A percentile compares a stretch with the other conserved stretches of the same genome.
Evolutionary conservation across 2,888 invertebrate species (phyloP).

Genomic region (Aphidius colemani): DNA sequence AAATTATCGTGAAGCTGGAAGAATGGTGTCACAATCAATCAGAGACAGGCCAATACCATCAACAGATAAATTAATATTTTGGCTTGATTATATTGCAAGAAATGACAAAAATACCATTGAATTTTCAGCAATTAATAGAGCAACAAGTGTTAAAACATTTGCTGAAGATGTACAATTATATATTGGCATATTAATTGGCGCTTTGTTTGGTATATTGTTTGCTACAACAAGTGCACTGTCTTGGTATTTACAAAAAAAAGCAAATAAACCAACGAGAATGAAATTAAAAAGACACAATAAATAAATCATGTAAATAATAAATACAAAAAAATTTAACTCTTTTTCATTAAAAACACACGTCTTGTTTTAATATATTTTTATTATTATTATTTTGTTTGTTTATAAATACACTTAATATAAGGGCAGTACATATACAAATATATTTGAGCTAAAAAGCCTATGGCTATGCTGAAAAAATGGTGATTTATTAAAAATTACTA

Average conservation of each 20-base stretch:
- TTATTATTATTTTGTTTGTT: constrained; percentile 47
- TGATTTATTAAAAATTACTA: constrained; percentile 1
- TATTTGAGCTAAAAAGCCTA: constrained; percentile 39
- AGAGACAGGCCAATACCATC: constrained; percentile 53
- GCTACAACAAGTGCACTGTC: constrained; percentile 21
- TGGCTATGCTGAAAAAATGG: constrained; percentile 38
- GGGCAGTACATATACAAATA: constrained; percentile 55
- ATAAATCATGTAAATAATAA: constrained; percentile 13
- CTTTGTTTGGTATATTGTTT: constrained; percentile 35
- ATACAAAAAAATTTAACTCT: not conserved
- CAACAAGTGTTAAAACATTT: constrained; percentile 41
- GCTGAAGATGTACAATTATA: constrained; percentile 47
- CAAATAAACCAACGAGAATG: constrained; percentile 21
- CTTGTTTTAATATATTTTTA: no score
- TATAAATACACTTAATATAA: constrained; percentile 58
- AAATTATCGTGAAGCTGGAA: constrained; percentile 49
- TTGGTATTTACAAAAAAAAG: constrained; percentile 24
- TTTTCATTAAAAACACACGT: no score
- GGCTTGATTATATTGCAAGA: constrained; percentile 50
- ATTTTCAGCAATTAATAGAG: constrained; percentile 38
- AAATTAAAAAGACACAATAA: constrained; percentile 32
- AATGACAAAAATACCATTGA: constrained; percentile 44
- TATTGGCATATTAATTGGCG: constrained; percentile 47
- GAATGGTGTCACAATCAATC: constrained; percentile 49
- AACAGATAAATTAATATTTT: constrained; percentile 51